Percentiles rank a stretch among this genome's conserved stretches.
Evolutionary conservation across 2,113 vertebrate genomes (phyloP).

Genomic region (Pluvialis apricaria): DNA sequence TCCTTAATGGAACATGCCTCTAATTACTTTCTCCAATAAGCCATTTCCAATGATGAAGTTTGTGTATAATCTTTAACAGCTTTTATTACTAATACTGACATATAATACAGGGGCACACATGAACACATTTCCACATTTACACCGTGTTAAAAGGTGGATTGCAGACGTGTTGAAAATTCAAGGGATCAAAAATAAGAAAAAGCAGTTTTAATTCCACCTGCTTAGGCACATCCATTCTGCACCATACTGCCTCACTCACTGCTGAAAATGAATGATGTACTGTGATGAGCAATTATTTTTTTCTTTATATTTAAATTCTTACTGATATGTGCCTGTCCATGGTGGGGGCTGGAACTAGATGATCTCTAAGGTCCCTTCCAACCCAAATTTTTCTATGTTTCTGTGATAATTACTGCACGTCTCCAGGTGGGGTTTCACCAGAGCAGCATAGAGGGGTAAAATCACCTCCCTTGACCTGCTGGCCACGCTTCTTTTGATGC

Average conservation of each 20-base stretch:
- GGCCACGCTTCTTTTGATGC: not conserved
- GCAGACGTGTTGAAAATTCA: not conserved
- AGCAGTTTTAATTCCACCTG: not conserved
- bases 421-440: accelerated
- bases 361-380: not conserved
- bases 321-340: not conserved
- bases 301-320: not conserved
- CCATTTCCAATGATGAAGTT: not conserved
- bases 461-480: accelerated
- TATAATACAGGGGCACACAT: not conserved
- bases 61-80: not conserved
- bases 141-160: not conserved
- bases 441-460: accelerated
- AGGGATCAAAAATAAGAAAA: not conserved
- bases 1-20: not conserved
- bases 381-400: not conserved
- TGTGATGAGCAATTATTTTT: not conserved
- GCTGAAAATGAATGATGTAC: accelerated
- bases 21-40: not conserved
- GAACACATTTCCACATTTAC: not conserved
- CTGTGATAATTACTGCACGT: not conserved
- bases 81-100: not conserved
- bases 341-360: not conserved
- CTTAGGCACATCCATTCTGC: not conserved
- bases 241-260: not conserved